These are phyloP conservation scores for Thalassaphorura encarpata DNA, from an alignment of 1,140 invertebrate genomes.

Conservation along the genomic window DNA sequence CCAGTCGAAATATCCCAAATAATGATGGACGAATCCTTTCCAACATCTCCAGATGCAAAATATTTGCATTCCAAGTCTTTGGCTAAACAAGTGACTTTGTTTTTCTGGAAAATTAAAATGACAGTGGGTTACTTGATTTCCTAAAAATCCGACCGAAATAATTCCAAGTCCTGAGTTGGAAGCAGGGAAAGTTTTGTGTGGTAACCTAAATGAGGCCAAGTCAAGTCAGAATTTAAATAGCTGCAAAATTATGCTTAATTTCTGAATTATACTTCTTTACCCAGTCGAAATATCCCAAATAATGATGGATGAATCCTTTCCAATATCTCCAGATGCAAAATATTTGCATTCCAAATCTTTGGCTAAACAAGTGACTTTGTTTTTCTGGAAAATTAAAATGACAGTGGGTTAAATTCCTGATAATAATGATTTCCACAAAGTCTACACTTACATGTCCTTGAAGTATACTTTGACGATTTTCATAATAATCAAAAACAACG, in stretches of 20 bases:
- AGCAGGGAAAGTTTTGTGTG: too few species aligned
- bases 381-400: conserved; percentile 16
- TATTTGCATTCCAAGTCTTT: conserved; percentile 1
- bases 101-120: conserved; percentile 15
- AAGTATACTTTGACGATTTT: conserved; percentile 22
- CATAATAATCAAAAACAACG: conserved; percentile 21
- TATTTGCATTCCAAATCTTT: conserved; percentile 1
- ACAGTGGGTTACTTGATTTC: not conserved
- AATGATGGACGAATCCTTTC: not conserved
- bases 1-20: too few species aligned
- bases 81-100: conserved; percentile 13
- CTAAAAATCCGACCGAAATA: not conserved
- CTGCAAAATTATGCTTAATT: too few species aligned
- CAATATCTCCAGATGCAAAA: conserved; percentile 24
- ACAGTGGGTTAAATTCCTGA: not conserved
- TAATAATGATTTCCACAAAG: not conserved
- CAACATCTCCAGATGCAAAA: conserved; percentile 12
- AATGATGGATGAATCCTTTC: conserved; percentile 12
- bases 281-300: conserved; percentile 22
- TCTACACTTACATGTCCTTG: conserved; percentile 27
- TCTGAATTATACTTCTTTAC: too few species aligned
- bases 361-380: conserved; percentile 13
- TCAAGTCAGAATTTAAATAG: too few species aligned
- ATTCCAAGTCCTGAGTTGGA: too few species aligned
- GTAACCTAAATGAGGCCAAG: too few species aligned